phyloP scores from a whole-genome alignment of 2,888 invertebrate species.

The Dolomedes plantarius region DNA sequence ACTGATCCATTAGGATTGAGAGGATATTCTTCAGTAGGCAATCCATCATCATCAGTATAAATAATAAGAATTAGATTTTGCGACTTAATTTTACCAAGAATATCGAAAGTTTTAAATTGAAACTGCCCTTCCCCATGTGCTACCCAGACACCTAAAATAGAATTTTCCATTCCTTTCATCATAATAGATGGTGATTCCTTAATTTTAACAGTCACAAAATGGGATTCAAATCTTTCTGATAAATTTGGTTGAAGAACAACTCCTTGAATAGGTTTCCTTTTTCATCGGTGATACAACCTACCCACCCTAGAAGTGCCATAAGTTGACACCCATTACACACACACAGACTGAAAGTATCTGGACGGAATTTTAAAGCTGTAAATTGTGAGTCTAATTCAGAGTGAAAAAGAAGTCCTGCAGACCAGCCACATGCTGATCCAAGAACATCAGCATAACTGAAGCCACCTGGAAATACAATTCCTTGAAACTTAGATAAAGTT shows the following conservation, averaged over 20 bases:
- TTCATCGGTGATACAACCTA: conserved; percentile 78
- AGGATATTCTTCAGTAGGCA: conserved; percentile 84
- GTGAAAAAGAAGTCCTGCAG: conserved; percentile 89
- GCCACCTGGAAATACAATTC: conserved; percentile 97
- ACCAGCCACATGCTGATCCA: conserved; percentile 98
- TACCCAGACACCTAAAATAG: conserved; percentile 95
- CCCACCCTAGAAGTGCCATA: conserved; percentile 94
- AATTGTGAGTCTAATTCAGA: conserved; percentile 86
- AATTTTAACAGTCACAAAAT: conserved; percentile 87
- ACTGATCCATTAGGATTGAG: conserved; percentile 95
- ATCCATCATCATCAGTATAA: conserved; percentile 88
- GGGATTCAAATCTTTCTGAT: conserved; percentile 91
- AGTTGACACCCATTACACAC: conserved; percentile 99
- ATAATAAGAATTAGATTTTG: conserved; percentile 85
- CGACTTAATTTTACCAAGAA: conserved; percentile 75
- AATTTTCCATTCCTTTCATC: conserved; percentile 91
- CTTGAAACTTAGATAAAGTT: conserved; percentile 88
- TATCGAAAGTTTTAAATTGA: conserved; percentile 54
- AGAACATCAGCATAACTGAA: conserved; percentile 99
- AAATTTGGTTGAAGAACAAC: conserved; percentile 83
- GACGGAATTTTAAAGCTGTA: conserved; percentile 82
- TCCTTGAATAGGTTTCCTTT: conserved; percentile 57
- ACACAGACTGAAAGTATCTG: conserved; percentile 94
- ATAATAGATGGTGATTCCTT: conserved; percentile 86
- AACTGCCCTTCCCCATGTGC: conserved; percentile 94